Conservation (phyloP, 2,113 vertebrate genomes). For the Oryzias celebensis region DNA sequence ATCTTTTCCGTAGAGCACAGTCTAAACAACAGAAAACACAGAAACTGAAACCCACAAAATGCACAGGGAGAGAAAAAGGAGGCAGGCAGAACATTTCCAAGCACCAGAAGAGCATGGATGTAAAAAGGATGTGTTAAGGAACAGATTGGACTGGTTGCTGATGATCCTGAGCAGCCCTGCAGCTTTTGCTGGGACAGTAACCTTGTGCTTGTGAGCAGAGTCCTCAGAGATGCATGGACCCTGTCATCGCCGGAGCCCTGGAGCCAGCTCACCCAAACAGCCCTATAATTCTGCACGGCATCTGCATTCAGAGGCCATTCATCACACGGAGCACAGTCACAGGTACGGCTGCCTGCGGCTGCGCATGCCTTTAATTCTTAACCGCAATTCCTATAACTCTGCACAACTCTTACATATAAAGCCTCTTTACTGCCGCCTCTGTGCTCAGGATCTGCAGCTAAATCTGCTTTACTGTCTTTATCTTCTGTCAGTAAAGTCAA, state of each 20-base stretch:
- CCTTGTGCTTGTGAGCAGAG: constrained; percentile 38
- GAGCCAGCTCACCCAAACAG: constrained; percentile 30
- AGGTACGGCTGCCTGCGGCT: constrained; percentile 20
- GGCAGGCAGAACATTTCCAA: background rate
- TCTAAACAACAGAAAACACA: background rate
- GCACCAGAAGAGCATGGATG: background rate
- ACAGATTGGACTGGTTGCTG: constrained; percentile 21
- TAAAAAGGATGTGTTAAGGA: constrained; percentile 1
- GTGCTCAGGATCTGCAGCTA: constrained; percentile 7
- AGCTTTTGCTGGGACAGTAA: constrained; percentile 29
- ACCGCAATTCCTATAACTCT: constrained; percentile 11
- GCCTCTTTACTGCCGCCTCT: background rate
- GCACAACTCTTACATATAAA: constrained; percentile 11
- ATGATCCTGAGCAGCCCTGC: constrained; percentile 16
- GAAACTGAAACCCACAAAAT: background rate
- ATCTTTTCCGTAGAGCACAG: too few species aligned
- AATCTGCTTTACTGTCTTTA: constrained; percentile 2
- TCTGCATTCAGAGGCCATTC: constrained; percentile 53
- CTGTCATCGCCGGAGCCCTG: constrained; percentile 52
- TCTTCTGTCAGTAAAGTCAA: constrained; percentile 5
- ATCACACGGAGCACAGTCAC: constrained; percentile 48
- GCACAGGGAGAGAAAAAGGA: background rate
- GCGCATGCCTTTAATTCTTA: background rate
- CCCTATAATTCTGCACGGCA: constrained; percentile 41
- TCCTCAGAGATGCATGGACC: constrained; percentile 62